phyloP scores from a whole-genome alignment of 1,140 invertebrate species.

The Cheumatopsyche charites region DNA sequence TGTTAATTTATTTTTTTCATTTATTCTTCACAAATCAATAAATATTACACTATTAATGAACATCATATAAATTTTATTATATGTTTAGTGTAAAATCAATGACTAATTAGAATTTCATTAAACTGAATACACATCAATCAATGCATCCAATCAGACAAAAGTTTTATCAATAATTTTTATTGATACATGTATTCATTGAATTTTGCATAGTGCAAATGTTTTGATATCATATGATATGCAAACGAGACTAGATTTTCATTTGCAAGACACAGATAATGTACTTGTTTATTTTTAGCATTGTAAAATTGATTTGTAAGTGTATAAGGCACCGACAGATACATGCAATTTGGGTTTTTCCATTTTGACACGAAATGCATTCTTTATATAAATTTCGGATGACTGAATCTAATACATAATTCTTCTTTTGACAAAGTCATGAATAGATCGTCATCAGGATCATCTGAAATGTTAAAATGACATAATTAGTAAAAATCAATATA shows the following conservation, averaged over 20 bases:
- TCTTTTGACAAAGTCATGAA: slow-evolving; percentile 58
- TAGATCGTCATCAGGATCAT: slow-evolving; percentile 77
- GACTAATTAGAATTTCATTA: too few relatives aligned
- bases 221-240: background rate
- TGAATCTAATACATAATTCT: slow-evolving; percentile 5
- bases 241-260: slow-evolving; percentile 21
- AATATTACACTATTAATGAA: background rate
- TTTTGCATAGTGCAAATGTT: background rate
- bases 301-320: background rate
- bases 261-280: background rate
- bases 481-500: slow-evolving; percentile 33
- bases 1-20: background rate
- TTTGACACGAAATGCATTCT: background rate
- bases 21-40: background rate
- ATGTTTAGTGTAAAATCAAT: too few relatives aligned
- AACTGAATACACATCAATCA: too few relatives aligned
- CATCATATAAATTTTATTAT: too few relatives aligned
- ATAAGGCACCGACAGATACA: slow-evolving; percentile 14
- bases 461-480: slow-evolving; percentile 56
- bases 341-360: too few relatives aligned
- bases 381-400: slow-evolving; percentile 9
- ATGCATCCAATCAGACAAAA: too few relatives aligned
- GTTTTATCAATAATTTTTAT: background rate
- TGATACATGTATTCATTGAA: background rate
- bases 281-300: background rate